Base-by-base conservation (phyloP, 2,797 vertebrate genomes). In the Chiloscyllium punctatum region DNA sequence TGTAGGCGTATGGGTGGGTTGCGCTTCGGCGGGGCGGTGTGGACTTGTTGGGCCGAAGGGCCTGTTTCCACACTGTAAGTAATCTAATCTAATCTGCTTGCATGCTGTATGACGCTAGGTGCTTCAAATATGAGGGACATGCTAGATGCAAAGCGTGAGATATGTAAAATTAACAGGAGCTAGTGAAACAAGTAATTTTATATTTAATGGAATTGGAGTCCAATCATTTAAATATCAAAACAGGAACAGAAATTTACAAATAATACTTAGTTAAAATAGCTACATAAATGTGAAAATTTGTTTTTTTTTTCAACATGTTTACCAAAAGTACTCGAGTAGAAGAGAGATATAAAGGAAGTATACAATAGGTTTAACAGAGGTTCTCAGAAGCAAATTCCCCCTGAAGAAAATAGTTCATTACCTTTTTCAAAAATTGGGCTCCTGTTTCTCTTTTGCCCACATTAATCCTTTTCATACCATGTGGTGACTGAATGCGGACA, bases 401-500 rank as follows among this genome's bases (percentile, higher is more conserved):
- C 66, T 72, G 51, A 30, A 72, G 74, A 79, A 79, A 95, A 95
- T 95, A 51, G 6, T 18, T 72, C 30, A 68, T 79, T 97, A 99
- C 99, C 99, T 99, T 99, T 96, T 99, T 99, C 94, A 99, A 96
- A 97, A 99, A 99, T 0, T 98, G 97, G 27, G 98, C 98, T 4
- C 98, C 98, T 0, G 98, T 98, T 96, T 99, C 99, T 21, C 98
- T 97, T 97, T 99, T 99, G 0, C 98, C 98, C 48, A 98, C 98
- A 0, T 97, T 96, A 96, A 99, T 98, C 96, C 99, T 98, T 97
- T 98, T 99, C 97, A 99, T 98, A 94, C 99, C 99, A 0, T 99
- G 98, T 0, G 99, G 99, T 37, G 99, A 99, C 97, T 99, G 99
- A 72, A 99, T 98, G 0, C 99, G 98, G 96, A 99, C 97, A 95